Evolutionary conservation across 2,888 invertebrate species (phyloP).

Genomic region (Onchidella celtica): DNA sequence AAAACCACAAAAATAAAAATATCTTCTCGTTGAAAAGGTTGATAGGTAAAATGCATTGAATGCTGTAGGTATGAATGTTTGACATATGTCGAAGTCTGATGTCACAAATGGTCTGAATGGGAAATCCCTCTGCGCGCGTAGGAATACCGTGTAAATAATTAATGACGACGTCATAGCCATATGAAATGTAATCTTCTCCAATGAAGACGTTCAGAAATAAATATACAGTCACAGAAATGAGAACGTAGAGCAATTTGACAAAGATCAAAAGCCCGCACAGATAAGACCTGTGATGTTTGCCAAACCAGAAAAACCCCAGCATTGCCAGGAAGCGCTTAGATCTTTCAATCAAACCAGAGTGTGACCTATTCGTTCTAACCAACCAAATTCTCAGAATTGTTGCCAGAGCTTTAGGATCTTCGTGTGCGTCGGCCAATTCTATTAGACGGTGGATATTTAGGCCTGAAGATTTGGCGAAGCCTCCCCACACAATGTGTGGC

Average conservation of each 20-base stretch:
- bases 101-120: conserved; percentile 62
- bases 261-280: conserved; percentile 50
- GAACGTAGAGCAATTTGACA: conserved; percentile 50
- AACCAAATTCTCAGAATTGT: conserved; percentile 44
- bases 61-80: conserved; percentile 57
- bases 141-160: conserved; percentile 39
- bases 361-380: not conserved
- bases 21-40: conserved; percentile 61
- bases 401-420: conserved; percentile 45
- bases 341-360: not conserved
- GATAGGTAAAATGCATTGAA: conserved; percentile 61
- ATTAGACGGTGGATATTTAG: conserved; percentile 57
- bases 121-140: conserved; percentile 56
- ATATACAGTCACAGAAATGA: conserved; percentile 47
- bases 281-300: conserved; percentile 50
- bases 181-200: conserved; percentile 48
- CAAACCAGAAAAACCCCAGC: conserved; percentile 43
- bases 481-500: conserved; percentile 59
- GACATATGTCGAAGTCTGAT: conserved; percentile 57
- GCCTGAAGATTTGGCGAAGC: conserved; percentile 54
- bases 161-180: conserved; percentile 53
- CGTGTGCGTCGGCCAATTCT: conserved; percentile 49
- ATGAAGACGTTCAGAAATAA: conserved; percentile 52
- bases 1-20: conserved; percentile 62
- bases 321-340: conserved; percentile 20